Percentiles rank a stretch among this genome's conserved stretches.
Conservation (phyloP, 2,888 invertebrate genomes). For the Hylaea fasciaria region DNA sequence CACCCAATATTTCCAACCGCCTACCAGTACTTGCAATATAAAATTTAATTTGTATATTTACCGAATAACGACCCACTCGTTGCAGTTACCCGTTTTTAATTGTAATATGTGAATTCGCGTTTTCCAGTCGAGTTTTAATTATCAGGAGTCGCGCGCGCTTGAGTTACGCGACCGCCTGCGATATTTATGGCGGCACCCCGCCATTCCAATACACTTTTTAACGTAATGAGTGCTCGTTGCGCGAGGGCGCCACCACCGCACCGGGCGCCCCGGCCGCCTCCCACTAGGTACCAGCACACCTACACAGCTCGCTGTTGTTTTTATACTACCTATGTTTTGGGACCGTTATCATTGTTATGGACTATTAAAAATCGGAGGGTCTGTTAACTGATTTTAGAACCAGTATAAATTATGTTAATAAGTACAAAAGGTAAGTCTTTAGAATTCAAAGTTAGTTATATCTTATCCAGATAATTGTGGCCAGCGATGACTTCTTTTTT, state of each 20-base stretch:
- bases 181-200: slow-evolving; percentile 81
- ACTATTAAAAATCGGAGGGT: slow-evolving; percentile 2
- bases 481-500: too few relatives aligned
- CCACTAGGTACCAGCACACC: slow-evolving; percentile 27
- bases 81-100: slow-evolving; percentile 79
- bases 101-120: slow-evolving; percentile 83
- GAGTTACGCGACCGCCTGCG: slow-evolving; percentile 85
- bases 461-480: too few relatives aligned
- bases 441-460: too few relatives aligned
- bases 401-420: too few relatives aligned
- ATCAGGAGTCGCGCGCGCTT: slow-evolving; percentile 81
- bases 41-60: slow-evolving; percentile 63
- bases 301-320: slow-evolving; percentile 48
- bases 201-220: slow-evolving; percentile 84
- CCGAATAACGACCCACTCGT: slow-evolving; percentile 66
- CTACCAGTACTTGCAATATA: slow-evolving; percentile 43
- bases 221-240: slow-evolving; percentile 80
- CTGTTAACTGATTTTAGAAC: too few relatives aligned
- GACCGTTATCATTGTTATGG: slow-evolving; percentile 29
- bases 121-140: slow-evolving; percentile 85
- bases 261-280: slow-evolving; percentile 20
- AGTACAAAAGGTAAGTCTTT: too few relatives aligned
- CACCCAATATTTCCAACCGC: slow-evolving; percentile 31
- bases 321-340: slow-evolving; percentile 45
- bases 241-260: slow-evolving; percentile 52